Conservation (phyloP, 30 jellyfish, hydroid and myxozoan species). For the Hydractinia echinata region DNA sequence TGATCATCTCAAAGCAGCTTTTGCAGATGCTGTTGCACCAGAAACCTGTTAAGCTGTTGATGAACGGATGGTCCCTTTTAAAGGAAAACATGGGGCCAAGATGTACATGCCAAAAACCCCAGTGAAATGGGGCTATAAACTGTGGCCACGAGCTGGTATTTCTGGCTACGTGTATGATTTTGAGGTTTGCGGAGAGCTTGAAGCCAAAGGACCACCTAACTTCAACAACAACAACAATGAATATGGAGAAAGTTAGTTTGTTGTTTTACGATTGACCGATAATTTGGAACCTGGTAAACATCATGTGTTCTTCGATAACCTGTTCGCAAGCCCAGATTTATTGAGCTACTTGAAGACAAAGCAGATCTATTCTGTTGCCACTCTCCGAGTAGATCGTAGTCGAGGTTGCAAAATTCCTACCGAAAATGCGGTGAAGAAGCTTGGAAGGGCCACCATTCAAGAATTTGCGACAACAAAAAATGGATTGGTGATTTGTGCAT, state of each 20-base stretch:
- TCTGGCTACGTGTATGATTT: slow-evolving; percentile 41
- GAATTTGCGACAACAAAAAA: slow-evolving; percentile 33
- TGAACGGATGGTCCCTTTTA: slow-evolving; percentile 67
- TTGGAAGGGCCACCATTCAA: slow-evolving; percentile 23
- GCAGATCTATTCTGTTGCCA: slow-evolving; percentile 40
- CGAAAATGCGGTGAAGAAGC: slow-evolving; percentile 38
- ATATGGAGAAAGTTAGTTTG: slow-evolving; percentile 18
- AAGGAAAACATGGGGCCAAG: slow-evolving; percentile 45
- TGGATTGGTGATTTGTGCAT: slow-evolving; percentile 31
- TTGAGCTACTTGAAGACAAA: slow-evolving; percentile 24
- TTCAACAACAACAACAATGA: too few relatives aligned
- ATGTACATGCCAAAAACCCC: slow-evolving; percentile 58
- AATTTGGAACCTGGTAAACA: slow-evolving; percentile 1
- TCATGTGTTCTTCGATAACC: slow-evolving; percentile 27
- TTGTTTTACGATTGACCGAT: slow-evolving; percentile 8
- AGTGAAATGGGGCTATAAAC: slow-evolving; percentile 46
- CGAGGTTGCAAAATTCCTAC: slow-evolving; percentile 38
- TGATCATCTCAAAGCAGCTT: slow-evolving; percentile 46
- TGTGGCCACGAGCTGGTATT: slow-evolving; percentile 44
- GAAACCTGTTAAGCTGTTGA: slow-evolving; percentile 41
- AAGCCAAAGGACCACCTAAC: too few relatives aligned
- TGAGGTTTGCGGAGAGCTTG: slow-evolving; percentile 38
- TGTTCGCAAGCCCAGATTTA: slow-evolving; percentile 27
- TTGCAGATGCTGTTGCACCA: slow-evolving; percentile 36
- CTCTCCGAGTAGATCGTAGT: slow-evolving; percentile 30